Percentiles rank a stretch among this genome's conserved stretches.
Evolutionary conservation across 2,797 vertebrate genomes (phyloP).

Genomic region (Mastacembelus armatus): DNA sequence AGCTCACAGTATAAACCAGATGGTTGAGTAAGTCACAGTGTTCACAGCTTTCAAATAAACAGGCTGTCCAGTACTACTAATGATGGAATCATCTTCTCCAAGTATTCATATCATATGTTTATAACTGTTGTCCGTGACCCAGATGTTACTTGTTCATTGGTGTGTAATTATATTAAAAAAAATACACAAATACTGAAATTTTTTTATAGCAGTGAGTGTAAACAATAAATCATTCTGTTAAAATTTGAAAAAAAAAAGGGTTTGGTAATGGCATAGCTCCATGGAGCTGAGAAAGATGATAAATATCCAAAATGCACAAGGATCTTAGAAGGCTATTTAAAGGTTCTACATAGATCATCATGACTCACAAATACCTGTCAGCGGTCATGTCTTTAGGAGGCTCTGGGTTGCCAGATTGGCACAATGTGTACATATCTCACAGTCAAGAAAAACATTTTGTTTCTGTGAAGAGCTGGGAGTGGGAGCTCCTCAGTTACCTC

Average conservation of each 20-base stretch:
- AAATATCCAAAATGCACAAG: too few species aligned
- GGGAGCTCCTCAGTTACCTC: not conserved
- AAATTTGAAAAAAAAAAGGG: not conserved
- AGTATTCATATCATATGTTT: constrained; percentile 14
- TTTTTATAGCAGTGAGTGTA: not conserved
- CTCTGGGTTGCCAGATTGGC: constrained; percentile 36
- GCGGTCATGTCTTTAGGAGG: too few species aligned
- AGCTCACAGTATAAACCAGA: constrained; percentile 39
- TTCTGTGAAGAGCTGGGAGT: too few species aligned
- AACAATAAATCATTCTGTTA: constrained; percentile 5
- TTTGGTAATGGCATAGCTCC: not conserved
- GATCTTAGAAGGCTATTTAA: constrained; percentile 30
- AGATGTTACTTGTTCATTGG: constrained; percentile 3
- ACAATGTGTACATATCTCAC: constrained; percentile 5
- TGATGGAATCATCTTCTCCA: constrained; percentile 19
- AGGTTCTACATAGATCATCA: constrained; percentile 16
- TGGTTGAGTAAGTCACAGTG: constrained; percentile 41
- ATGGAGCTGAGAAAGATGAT: too few species aligned
- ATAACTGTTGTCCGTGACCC: not conserved
- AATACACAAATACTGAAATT: too few species aligned
- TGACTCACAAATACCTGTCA: constrained; percentile 13
- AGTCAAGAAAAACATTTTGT: too few species aligned
- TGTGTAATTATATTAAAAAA: not conserved
- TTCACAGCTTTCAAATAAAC: constrained; percentile 62
- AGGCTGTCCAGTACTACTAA: constrained; percentile 13